phyloP scores from a whole-genome alignment of 2,797 vertebrate genomes.

The Leuciscus waleckii region DNA sequence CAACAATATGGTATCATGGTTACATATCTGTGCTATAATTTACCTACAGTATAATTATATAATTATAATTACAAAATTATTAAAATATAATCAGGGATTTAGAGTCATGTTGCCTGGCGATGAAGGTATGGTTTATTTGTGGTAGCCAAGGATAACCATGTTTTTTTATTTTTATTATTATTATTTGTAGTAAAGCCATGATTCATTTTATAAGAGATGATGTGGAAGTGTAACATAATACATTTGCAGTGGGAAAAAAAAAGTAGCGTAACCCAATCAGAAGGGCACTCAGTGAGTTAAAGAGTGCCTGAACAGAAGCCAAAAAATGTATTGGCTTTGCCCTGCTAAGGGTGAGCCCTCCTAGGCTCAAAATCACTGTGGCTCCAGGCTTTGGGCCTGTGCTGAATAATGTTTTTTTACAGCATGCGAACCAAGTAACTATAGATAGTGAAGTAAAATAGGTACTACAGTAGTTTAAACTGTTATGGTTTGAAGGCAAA shows the following conservation, averaged over 20 bases:
- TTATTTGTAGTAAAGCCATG: no score
- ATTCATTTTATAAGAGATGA: no score
- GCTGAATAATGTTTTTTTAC: neutral
- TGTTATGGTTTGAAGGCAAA: neutral
- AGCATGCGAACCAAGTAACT: neutral
- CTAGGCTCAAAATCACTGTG: conserved; percentile 14
- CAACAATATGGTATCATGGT: conserved; percentile 14
- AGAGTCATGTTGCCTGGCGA: neutral
- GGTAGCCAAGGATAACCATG: no score
- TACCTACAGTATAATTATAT: neutral
- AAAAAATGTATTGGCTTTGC: neutral
- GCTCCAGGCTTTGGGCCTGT: conserved; percentile 14
- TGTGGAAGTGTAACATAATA: conserved; percentile 1
- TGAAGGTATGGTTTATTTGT: no score
- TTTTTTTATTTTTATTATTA: no score
- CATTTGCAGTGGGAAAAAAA: neutral
- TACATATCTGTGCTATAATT: neutral
- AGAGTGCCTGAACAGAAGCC: neutral
- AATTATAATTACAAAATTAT: no score
- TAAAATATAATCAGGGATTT: neutral
- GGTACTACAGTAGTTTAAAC: neutral
- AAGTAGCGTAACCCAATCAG: neutral
- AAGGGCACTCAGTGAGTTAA: neutral
- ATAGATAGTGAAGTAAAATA: neutral
- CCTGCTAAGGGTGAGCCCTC: neutral